Evolutionary conservation across 1,140 invertebrate species (phyloP).

Genomic region (Hirudo medicinalis): DNA sequence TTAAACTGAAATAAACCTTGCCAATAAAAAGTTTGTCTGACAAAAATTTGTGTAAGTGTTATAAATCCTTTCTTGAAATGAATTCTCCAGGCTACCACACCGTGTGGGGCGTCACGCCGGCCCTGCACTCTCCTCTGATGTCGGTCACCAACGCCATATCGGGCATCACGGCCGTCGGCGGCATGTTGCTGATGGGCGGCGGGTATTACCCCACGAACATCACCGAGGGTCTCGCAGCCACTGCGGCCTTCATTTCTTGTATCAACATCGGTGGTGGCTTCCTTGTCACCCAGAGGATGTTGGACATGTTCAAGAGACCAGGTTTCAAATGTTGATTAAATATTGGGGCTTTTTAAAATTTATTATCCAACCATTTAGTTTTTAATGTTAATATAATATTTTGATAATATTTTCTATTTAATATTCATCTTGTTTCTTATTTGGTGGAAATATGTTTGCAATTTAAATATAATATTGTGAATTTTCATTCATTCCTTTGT

Average conservation of each 20-base stretch:
- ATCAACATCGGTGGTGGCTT: constrained; percentile 85
- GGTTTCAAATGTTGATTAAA: constrained; percentile 38
- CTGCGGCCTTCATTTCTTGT: constrained; percentile 72
- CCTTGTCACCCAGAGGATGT: constrained; percentile 73
- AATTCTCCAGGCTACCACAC: constrained; percentile 57
- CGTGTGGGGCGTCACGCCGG: constrained; percentile 79
- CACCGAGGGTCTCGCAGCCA: constrained; percentile 55
- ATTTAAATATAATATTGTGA: neutral
- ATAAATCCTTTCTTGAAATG: no score
- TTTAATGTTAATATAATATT: neutral
- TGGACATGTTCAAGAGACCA: constrained; percentile 75
- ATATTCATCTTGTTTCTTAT: no score
- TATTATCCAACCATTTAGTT: neutral
- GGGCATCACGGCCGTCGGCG: constrained; percentile 77
- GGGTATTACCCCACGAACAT: constrained; percentile 58
- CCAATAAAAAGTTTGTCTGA: no score
- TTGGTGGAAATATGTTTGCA: neutral
- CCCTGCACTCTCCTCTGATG: constrained; percentile 80
- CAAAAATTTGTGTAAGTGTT: no score
- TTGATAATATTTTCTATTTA: no score
- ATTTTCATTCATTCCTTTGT: constrained; percentile 10
- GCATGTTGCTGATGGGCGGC: constrained; percentile 64
- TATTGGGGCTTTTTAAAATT: neutral
- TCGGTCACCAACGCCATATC: constrained; percentile 83
- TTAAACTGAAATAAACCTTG: no score